A percentile compares a stretch with the other conserved stretches of the same genome.
Conservation (phyloP, 2,113 vertebrate genomes). For the Sula dactylatra region DNA sequence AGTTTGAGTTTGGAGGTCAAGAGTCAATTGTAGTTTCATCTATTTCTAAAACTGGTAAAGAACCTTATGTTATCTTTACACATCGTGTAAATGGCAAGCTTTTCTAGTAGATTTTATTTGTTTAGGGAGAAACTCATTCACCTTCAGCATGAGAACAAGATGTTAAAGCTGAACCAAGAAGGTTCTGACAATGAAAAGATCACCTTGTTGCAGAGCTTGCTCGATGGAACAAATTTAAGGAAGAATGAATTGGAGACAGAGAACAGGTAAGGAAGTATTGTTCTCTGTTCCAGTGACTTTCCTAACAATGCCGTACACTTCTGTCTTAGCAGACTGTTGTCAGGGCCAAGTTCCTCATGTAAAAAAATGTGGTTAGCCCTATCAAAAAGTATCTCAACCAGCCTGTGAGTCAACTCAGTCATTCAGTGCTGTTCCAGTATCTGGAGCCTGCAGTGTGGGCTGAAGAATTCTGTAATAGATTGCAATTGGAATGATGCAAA, state of each 20-base stretch:
- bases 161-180: constrained; percentile 91
- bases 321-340: background rate
- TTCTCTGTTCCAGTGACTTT: background rate
- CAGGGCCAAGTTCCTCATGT: background rate
- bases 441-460: background rate
- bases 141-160: constrained; percentile 92
- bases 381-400: background rate
- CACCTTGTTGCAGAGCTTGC: constrained; percentile 86
- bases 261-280: constrained; percentile 78
- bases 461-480: background rate
- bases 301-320: background rate
- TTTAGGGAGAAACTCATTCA: constrained; percentile 87
- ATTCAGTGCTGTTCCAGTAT: background rate
- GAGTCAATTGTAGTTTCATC: background rate
- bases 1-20: background rate
- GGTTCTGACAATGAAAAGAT: constrained; percentile 93
- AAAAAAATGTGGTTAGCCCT: background rate
- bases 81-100: background rate
- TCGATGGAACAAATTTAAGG: constrained; percentile 87
- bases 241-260: constrained; percentile 91
- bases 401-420: background rate
- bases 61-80: background rate
- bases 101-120: background rate
- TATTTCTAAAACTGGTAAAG: background rate
- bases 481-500: background rate